Evolutionary conservation across 2,888 invertebrate genomes (phyloP).

Genomic region (Xestobium rufovillosum): DNA sequence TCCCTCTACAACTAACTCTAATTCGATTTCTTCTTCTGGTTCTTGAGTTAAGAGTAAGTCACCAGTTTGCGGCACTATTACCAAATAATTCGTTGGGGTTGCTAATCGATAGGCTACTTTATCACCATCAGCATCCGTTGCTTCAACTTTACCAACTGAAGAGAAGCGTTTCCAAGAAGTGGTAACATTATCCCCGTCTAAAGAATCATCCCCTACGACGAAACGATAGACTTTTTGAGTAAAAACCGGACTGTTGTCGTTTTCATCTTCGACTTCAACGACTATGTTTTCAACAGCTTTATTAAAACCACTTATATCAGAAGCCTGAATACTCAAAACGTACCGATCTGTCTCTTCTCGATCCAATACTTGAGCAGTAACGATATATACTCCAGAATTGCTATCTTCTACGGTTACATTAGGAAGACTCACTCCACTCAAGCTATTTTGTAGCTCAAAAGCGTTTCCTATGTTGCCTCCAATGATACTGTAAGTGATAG

Average conservation of each 20-base stretch:
- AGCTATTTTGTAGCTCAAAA: conserved; percentile 63
- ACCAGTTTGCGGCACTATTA: conserved; percentile 89
- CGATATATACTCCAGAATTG: conserved; percentile 62
- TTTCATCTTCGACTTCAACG: conserved; percentile 75
- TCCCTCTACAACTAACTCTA: conserved; percentile 68
- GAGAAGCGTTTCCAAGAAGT: conserved; percentile 70
- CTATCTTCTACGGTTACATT: conserved; percentile 45
- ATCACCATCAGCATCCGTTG: conserved; percentile 87
- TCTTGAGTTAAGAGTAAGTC: conserved; percentile 78
- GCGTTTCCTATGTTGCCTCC: conserved; percentile 67
- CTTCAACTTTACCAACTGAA: conserved; percentile 77
- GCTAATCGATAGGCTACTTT: conserved; percentile 79
- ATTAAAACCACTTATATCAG: conserved; percentile 71
- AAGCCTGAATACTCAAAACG: conserved; percentile 69
- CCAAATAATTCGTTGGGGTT: conserved; percentile 72
- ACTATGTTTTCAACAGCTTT: conserved; percentile 71
- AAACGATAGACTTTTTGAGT: conserved; percentile 72
- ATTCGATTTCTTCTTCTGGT: conserved; percentile 53
- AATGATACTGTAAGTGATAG: conserved; percentile 72
- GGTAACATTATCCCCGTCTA: conserved; percentile 53
- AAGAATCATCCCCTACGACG: conserved; percentile 57
- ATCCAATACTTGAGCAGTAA: conserved; percentile 71
- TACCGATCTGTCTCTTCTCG: conserved; percentile 67
- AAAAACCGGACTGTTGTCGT: conserved; percentile 87
- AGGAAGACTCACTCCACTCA: conserved; percentile 42